These are phyloP conservation scores for Diplolepis rosae DNA, from an alignment of 2,888 invertebrate genomes.

Conservation along the genomic window DNA sequence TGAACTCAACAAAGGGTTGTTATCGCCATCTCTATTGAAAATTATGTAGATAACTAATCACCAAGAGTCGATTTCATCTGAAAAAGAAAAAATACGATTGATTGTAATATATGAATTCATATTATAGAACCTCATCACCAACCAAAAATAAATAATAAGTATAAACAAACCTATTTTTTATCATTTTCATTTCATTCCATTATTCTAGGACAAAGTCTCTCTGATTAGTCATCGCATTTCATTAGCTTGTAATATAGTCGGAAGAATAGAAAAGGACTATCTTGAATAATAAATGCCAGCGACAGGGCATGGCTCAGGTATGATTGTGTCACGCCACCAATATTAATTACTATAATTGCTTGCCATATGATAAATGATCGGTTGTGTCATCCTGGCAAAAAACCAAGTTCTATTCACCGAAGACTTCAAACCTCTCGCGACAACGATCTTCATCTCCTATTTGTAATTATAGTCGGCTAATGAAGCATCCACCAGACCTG, in stretches of 20 bases:
- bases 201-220: slow-evolving; percentile 2
- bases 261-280: neutral
- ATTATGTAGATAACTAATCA: slow-evolving; percentile 13
- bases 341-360: slow-evolving; percentile 68
- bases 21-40: slow-evolving; percentile 6
- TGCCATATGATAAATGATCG: slow-evolving; percentile 61
- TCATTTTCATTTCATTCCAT: neutral
- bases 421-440: slow-evolving; percentile 54
- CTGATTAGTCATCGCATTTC: neutral
- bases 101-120: too few relatives aligned
- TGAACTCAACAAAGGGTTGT: slow-evolving; percentile 31
- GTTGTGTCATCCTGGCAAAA: slow-evolving; percentile 52
- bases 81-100: too few relatives aligned
- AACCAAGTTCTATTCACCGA: slow-evolving; percentile 54
- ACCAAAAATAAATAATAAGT: too few relatives aligned
- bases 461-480: slow-evolving; percentile 66
- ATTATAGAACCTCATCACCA: too few relatives aligned
- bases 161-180: too few relatives aligned
- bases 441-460: slow-evolving; percentile 61
- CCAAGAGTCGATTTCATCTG: neutral
- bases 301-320: slow-evolving; percentile 43
- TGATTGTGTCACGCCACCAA: slow-evolving; percentile 51
- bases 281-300: slow-evolving; percentile 40
- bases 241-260: neutral
- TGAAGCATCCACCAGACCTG: slow-evolving; percentile 59